A percentile compares a stretch with the other conserved stretches of the same genome.
Evolutionary conservation across 2,888 invertebrate species (phyloP).

Genomic region (Fragum whitleyi): DNA sequence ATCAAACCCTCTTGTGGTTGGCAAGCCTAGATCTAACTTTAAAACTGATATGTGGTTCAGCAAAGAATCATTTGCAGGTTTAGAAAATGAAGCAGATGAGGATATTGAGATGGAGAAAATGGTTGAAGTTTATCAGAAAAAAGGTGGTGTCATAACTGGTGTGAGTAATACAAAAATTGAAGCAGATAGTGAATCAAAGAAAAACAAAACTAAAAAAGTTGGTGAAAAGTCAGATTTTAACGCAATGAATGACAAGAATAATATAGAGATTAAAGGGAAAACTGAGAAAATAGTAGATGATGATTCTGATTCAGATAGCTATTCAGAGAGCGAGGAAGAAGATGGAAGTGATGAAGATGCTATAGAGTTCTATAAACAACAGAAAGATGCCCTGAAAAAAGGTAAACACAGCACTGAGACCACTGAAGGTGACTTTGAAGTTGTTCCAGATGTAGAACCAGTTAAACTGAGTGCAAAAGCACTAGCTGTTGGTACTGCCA

Average conservation of each 20-base stretch:
- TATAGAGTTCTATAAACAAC: conserved; percentile 64
- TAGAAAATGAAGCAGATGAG: conserved; percentile 92
- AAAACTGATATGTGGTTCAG: conserved; percentile 85
- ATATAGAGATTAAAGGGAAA: conserved; percentile 24
- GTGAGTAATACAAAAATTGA: conserved; percentile 48
- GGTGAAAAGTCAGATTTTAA: neutral
- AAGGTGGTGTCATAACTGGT: conserved; percentile 71
- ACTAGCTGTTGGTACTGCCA: conserved; percentile 95
- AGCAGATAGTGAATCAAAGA: conserved; percentile 31
- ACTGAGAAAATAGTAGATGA: conserved; percentile 52
- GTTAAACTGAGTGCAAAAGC: conserved; percentile 89
- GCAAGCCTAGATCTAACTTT: conserved; percentile 77
- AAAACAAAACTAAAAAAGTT: neutral
- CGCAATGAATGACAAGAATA: neutral
- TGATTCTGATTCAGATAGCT: conserved; percentile 47
- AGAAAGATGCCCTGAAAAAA: conserved; percentile 42
- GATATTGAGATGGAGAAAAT: conserved; percentile 94
- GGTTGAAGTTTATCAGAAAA: conserved; percentile 76
- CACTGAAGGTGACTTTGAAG: conserved; percentile 88
- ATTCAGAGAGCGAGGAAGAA: conserved; percentile 62
- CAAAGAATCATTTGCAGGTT: conserved; percentile 88
- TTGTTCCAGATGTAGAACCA: conserved; percentile 87
- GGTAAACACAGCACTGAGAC: conserved; percentile 77
- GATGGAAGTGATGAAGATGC: conserved; percentile 75
- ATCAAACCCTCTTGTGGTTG: conserved; percentile 84